Evolutionary conservation across 2,113 vertebrate genomes (phyloP), one percentile per base, ranked within the genome.

Genomic region (Australoheros scitulus): DNA sequence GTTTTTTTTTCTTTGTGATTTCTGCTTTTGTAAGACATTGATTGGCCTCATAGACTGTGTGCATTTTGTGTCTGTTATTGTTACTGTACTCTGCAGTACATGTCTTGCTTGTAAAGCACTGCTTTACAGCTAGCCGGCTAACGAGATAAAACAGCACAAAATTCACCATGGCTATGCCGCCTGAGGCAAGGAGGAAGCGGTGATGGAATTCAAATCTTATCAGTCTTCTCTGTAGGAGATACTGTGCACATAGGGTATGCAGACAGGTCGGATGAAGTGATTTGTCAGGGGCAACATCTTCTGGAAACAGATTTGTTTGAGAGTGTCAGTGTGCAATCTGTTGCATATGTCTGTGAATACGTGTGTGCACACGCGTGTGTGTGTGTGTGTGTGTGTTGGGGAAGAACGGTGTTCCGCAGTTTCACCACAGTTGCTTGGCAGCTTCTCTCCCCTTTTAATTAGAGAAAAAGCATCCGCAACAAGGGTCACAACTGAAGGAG

Each of bases 391-490:
- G 47, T 56, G 29, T 50, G 76, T 59, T 77, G 68, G 32, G 79
- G 81, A 76, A 79, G 76, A 85, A 87, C 80, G 55, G 76, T 76
- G 85, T 84, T 91, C 75, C 90, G 85, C 90, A 90, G 70, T 86
- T 89, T 93, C 87, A 55, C 80, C 47, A 61, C 83, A 82, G 87
- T 89, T 87, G 81, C 87, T 91, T 94, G 94, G 93, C 91, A 94
- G 91, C 86, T 84, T 88, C 81, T 81, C 83, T 77, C 81, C 86
- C 82, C 26, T 80, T 91, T 95, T 94, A 94, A 94, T 94, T 91
- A 93, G 85, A 91, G 89, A 89, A 92, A 94, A 92, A 94, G 91
- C 89, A 88, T 92, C 87, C 77, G 86, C 91, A 90, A 87, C 84
- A 80, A 88, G 87, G 89, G 86, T 92, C 77, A 82, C 41, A 80